Percentiles rank a stretch among this genome's conserved stretches.
Conservation (phyloP, 2,888 invertebrate genomes). For the Bhutanitis thaidina region DNA sequence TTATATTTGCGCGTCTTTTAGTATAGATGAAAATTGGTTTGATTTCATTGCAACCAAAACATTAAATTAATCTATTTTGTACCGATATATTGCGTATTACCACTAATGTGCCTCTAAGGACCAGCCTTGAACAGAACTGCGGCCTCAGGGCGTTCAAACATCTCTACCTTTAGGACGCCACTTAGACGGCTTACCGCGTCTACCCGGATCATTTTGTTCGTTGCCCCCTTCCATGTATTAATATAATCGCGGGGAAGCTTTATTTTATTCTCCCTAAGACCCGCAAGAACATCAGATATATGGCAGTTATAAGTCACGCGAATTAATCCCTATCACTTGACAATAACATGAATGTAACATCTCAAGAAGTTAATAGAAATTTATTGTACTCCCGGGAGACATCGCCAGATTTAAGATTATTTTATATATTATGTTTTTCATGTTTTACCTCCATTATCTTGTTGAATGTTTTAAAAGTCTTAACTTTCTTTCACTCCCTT, state of each 20-base stretch:
- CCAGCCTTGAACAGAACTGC: constrained; percentile 15
- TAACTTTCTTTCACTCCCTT: too few species aligned
- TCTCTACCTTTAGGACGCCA: constrained; percentile 38
- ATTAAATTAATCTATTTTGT: too few species aligned
- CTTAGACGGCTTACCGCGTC: constrained; percentile 63
- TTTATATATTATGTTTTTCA: not conserved
- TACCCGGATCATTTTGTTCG: constrained; percentile 59
- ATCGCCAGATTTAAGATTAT: constrained; percentile 32
- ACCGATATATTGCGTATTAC: too few species aligned
- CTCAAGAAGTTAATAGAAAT: constrained; percentile 74
- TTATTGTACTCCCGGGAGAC: constrained; percentile 57
- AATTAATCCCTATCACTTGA: constrained; percentile 78
- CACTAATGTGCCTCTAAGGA: constrained; percentile 2
- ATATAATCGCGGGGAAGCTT: constrained; percentile 75
- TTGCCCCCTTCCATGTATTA: constrained; percentile 60
- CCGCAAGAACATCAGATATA: constrained; percentile 69
- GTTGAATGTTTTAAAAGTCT: too few species aligned
- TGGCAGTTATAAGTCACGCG: constrained; percentile 78
- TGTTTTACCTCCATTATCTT: not conserved
- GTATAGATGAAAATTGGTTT: too few species aligned
- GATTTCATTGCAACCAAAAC: too few species aligned
- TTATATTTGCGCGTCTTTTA: too few species aligned
- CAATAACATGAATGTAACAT: constrained; percentile 74
- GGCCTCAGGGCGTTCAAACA: constrained; percentile 25
- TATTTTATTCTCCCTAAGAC: constrained; percentile 65